Evolutionary conservation across 1,140 invertebrate species (phyloP).

Genomic region (Meteorus sp.): DNA sequence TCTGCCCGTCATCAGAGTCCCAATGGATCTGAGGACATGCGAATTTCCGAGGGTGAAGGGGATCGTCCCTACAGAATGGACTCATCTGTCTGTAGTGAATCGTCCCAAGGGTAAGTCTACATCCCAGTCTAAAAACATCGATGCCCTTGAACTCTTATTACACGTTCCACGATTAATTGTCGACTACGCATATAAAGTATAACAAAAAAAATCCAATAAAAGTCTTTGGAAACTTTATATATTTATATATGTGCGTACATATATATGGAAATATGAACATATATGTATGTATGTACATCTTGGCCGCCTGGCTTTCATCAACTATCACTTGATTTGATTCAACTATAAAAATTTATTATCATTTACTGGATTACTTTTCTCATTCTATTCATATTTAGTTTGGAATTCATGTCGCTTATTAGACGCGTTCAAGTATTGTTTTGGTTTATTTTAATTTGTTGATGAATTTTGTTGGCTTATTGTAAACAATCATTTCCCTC

Average conservation of each 20-base stretch:
- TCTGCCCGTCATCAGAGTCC: constrained; percentile 85
- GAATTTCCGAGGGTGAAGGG: constrained; percentile 88
- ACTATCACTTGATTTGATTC: not conserved
- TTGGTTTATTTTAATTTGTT: constrained; percentile 18
- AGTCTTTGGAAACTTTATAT: too few species aligned
- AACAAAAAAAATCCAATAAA: too few species aligned
- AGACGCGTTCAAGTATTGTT: constrained; percentile 8
- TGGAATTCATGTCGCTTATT: constrained; percentile 9
- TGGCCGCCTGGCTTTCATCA: constrained; percentile 20
- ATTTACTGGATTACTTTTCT: constrained; percentile 7
- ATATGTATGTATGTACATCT: not conserved
- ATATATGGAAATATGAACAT: too few species aligned
- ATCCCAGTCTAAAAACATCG: constrained; percentile 12
- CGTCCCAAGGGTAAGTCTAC: constrained; percentile 71
- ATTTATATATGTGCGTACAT: too few species aligned
- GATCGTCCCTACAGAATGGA: constrained; percentile 86
- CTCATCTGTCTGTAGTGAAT: constrained; percentile 75
- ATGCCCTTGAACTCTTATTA: too few species aligned
- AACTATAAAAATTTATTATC: not conserved
- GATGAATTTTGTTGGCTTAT: too few species aligned
- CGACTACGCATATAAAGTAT: too few species aligned
- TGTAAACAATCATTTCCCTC: constrained; percentile 17
- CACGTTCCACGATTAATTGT: too few species aligned
- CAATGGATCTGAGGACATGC: constrained; percentile 86
- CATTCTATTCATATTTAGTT: not conserved